A percentile compares a stretch with the other conserved stretches of the same genome.
Conservation (phyloP, 2,888 invertebrate genomes). For the Caenorhabditis sulstoni region DNA sequence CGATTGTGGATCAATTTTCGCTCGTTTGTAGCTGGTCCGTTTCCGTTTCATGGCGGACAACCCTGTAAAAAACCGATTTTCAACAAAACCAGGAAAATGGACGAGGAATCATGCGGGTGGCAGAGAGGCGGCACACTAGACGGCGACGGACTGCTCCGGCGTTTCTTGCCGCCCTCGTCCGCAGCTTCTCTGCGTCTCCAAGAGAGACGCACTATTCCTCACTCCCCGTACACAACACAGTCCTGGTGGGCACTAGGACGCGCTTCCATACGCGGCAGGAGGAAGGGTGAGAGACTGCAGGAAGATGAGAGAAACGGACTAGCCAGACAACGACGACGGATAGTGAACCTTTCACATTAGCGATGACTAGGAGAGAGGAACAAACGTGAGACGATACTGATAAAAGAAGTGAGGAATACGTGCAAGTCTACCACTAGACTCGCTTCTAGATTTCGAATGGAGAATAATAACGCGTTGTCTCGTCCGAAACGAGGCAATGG, state of each 20-base stretch:
- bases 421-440: too few relatives aligned
- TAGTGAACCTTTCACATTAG: constrained; percentile 9
- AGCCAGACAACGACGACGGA: constrained; percentile 23
- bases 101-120: too few relatives aligned
- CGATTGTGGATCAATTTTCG: too few relatives aligned
- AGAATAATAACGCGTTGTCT: too few relatives aligned
- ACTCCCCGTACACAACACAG: constrained; percentile 36
- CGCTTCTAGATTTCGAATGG: too few relatives aligned
- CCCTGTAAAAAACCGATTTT: too few relatives aligned
- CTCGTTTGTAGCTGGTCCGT: too few relatives aligned
- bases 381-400: background rate
- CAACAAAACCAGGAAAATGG: constrained; percentile 13
- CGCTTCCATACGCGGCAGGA: constrained; percentile 19
- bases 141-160: constrained; percentile 16
- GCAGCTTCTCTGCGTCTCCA: constrained; percentile 16
- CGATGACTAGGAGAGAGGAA: background rate
- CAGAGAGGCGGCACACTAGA: too few relatives aligned
- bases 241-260: constrained; percentile 34
- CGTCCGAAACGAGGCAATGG: too few relatives aligned
- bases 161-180: constrained; percentile 23
- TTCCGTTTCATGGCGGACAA: too few relatives aligned
- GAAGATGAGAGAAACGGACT: constrained; percentile 11
- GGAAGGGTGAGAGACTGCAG: constrained; percentile 6
- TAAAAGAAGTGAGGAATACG: constrained; percentile 5
- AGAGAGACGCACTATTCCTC: background rate